phyloP scores from a whole-genome alignment of 2,888 invertebrate species.

The Pogonocherus hispidulus region DNA sequence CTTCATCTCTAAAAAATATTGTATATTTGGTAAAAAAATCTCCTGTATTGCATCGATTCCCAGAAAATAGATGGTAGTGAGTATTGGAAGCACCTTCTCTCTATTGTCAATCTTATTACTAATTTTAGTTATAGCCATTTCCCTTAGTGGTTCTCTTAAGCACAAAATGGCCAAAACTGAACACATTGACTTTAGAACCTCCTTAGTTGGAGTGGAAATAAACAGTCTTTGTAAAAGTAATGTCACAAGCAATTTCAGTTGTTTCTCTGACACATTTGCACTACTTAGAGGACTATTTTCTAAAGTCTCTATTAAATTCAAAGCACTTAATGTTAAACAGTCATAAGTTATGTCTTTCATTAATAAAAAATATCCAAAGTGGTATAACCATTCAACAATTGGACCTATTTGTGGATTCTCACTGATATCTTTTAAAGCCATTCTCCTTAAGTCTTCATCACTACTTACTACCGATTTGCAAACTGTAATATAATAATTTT shows the following conservation, averaged over 20 bases:
- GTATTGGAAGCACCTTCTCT: conserved; percentile 56
- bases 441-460: conserved; percentile 70
- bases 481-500: conserved; percentile 62
- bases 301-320: conserved; percentile 74
- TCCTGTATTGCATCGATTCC: conserved; percentile 60
- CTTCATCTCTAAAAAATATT: conserved; percentile 53
- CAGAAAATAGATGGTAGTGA: conserved; percentile 60
- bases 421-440: conserved; percentile 73
- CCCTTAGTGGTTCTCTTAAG: conserved; percentile 56
- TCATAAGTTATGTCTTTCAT: conserved; percentile 71
- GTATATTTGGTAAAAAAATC: conserved; percentile 59
- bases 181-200: conserved; percentile 62
- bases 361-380: conserved; percentile 72
- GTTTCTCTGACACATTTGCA: conserved; percentile 73
- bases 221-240: conserved; percentile 63
- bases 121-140: conserved; percentile 61
- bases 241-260: conserved; percentile 65
- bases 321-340: conserved; percentile 63
- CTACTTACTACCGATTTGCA: conserved; percentile 71
- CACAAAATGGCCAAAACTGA: conserved; percentile 61
- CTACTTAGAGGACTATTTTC: conserved; percentile 73
- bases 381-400: conserved; percentile 74
- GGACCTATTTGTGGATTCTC: conserved; percentile 74
- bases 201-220: conserved; percentile 54
- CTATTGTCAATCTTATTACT: conserved; percentile 57